Percentiles rank a stretch among this genome's conserved stretches.
These are phyloP conservation scores for Resseliella maxima DNA, from an alignment of 2,888 invertebrate genomes.

Conservation along the genomic window DNA sequence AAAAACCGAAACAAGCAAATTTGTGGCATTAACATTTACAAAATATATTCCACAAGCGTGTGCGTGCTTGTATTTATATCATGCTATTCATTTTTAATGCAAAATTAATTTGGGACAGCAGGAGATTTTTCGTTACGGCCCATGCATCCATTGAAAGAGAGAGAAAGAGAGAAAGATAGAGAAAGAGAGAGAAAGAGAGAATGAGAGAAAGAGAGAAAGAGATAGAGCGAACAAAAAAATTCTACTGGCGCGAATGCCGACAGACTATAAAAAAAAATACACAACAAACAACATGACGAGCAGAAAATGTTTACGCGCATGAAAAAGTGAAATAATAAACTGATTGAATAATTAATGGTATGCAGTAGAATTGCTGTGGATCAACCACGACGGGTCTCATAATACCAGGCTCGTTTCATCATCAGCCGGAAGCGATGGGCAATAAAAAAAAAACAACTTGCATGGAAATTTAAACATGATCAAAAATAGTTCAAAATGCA, in stretches of 20 bases:
- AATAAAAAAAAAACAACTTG: background rate
- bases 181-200: no score
- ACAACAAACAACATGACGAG: background rate
- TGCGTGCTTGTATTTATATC: background rate
- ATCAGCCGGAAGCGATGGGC: background rate
- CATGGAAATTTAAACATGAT: background rate
- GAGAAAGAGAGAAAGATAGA: no score
- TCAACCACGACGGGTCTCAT: slow-evolving; percentile 22
- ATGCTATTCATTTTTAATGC: slow-evolving; percentile 16
- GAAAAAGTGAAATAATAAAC: slow-evolving; percentile 48
- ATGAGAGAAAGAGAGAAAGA: no score
- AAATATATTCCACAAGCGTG: background rate
- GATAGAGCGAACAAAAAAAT: background rate
- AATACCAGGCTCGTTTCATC: background rate
- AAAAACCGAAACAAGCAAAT: slow-evolving; percentile 40
- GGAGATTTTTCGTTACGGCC: background rate
- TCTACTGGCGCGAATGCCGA: background rate
- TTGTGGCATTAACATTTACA: slow-evolving; percentile 26
- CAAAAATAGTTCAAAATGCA: slow-evolving; percentile 45
- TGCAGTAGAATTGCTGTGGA: slow-evolving; percentile 36
- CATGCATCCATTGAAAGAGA: background rate
- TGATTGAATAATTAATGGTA: slow-evolving; percentile 45
- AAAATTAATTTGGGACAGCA: slow-evolving; percentile 51
- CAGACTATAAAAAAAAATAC: background rate
- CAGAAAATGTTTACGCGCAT: slow-evolving; percentile 24